phyloP scores from a whole-genome alignment of 1,140 invertebrate genomes.

The Drosophila repletoides region DNA sequence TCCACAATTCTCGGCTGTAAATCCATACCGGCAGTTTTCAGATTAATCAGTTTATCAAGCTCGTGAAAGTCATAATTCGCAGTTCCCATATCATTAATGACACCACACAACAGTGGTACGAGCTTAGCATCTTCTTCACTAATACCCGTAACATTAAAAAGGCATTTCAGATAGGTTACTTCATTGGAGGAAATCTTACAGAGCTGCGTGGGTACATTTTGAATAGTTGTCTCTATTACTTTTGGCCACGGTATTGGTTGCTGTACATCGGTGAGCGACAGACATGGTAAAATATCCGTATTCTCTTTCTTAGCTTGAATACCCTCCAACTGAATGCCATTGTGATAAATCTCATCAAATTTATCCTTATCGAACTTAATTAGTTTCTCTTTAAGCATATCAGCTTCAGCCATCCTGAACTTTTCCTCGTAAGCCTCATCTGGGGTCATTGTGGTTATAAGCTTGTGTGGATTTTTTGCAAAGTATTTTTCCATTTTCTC shows the following conservation, averaged over 20 bases:
- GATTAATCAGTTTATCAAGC: constrained; percentile 90
- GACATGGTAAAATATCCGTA: constrained; percentile 89
- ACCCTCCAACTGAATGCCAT: constrained; percentile 87
- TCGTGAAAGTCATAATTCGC: constrained; percentile 89
- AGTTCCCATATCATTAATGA: constrained; percentile 93
- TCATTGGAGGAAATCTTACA: constrained; percentile 92
- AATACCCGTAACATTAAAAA: constrained; percentile 87
- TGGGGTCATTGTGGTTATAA: constrained; percentile 92
- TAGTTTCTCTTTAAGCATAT: constrained; percentile 87
- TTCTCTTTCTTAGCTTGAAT: constrained; percentile 89
- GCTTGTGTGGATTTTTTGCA: constrained; percentile 89
- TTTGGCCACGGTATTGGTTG: constrained; percentile 85
- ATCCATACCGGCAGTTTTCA: constrained; percentile 90
- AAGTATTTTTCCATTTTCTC: constrained; percentile 91
- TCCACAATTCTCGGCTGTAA: constrained; percentile 88
- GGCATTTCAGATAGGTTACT: constrained; percentile 90
- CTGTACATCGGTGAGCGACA: constrained; percentile 89
- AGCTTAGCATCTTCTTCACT: constrained; percentile 87
- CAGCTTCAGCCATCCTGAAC: constrained; percentile 85
- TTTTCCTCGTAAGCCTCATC: constrained; percentile 89
- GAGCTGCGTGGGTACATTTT: constrained; percentile 87
- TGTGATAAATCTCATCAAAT: constrained; percentile 86
- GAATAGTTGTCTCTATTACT: constrained; percentile 84
- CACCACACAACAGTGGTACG: constrained; percentile 91
- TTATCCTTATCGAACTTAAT: constrained; percentile 85